Conservation (phyloP, 2,113 vertebrate species). For the Odocoileus hemionus region DNA sequence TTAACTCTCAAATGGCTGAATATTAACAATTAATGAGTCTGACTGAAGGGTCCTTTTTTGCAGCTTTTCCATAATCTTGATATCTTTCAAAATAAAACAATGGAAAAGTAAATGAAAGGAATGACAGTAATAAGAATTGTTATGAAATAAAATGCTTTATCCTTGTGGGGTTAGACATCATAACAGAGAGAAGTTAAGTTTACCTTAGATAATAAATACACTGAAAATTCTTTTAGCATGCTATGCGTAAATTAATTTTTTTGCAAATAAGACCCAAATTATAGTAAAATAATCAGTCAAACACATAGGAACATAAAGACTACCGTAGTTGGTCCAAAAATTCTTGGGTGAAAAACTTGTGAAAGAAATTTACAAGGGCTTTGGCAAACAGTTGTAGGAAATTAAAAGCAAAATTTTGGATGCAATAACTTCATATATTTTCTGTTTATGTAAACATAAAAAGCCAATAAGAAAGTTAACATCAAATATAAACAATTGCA, state of each 20-base stretch:
- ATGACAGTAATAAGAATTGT: background rate
- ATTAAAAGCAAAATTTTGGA: conserved; percentile 36
- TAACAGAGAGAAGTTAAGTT: background rate
- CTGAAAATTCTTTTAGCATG: background rate
- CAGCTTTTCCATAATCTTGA: background rate
- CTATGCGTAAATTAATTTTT: background rate
- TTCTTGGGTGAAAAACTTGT: background rate
- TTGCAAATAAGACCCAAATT: background rate
- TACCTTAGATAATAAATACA: background rate
- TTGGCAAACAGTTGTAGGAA: conserved; percentile 15
- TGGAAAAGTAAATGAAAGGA: background rate
- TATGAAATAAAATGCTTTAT: background rate
- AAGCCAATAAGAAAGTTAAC: conserved; percentile 23
- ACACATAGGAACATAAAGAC: background rate
- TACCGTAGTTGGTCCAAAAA: background rate
- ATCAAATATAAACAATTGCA: background rate
- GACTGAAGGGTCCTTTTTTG: background rate
- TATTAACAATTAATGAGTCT: background rate
- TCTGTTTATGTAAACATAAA: conserved; percentile 42
- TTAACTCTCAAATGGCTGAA: background rate
- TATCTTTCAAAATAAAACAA: background rate
- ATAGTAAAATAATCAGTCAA: background rate
- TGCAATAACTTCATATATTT: background rate
- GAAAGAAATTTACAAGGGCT: conserved; percentile 25
- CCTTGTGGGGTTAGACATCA: background rate